Percentiles rank a stretch among this genome's conserved stretches.
Conservation (phyloP, 2,888 invertebrate genomes). For the Eilema depressum region DNA sequence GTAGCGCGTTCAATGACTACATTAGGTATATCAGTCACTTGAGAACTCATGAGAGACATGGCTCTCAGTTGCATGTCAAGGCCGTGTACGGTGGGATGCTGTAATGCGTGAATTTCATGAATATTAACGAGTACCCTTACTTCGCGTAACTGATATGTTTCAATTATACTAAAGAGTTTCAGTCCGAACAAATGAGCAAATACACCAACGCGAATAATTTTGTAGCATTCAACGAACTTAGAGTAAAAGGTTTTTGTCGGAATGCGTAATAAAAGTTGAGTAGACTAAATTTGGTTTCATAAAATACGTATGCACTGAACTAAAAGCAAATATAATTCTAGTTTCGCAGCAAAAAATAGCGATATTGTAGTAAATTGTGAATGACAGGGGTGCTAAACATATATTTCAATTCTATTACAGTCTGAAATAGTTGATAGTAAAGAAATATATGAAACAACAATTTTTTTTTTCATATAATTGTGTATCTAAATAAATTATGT, state of each 20-base stretch:
- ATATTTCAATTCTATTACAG: not conserved
- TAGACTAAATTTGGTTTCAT: not conserved
- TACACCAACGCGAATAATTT: not conserved
- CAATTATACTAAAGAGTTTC: conserved; percentile 14
- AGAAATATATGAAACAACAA: not conserved
- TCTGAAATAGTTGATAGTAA: not conserved
- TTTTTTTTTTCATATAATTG: not conserved
- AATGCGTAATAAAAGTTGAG: conserved; percentile 1
- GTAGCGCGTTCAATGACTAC: not conserved
- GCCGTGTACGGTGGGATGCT: not conserved
- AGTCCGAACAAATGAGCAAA: not conserved
- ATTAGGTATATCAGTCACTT: not conserved
- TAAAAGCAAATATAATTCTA: not conserved
- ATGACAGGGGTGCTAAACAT: not conserved
- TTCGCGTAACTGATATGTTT: conserved; percentile 35
- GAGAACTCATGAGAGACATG: not conserved
- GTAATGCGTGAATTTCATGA: conserved; percentile 22
- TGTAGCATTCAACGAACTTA: not conserved
- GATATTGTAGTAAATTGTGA: not conserved
- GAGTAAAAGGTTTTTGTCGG: not conserved
- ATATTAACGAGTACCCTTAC: conserved; percentile 34
- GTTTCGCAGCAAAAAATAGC: not conserved
- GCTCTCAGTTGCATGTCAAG: not conserved
- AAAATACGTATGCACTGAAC: not conserved
- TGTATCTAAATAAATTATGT: no score